Conservation (phyloP, 2,797 vertebrate genomes). For the Rhinoraja longicauda region DNA sequence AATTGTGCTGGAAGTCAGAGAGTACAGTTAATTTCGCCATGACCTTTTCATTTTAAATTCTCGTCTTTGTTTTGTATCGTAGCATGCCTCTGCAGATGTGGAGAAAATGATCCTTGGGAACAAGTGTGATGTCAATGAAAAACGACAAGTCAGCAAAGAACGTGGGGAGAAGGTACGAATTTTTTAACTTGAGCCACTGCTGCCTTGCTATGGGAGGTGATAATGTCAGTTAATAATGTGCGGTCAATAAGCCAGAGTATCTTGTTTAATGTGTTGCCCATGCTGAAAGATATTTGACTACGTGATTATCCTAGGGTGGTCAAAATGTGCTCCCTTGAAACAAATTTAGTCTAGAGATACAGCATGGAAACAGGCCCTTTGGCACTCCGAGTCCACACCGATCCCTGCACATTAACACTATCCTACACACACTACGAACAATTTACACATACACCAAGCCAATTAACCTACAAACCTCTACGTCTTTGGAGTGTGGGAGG, state of each 20-base stretch:
- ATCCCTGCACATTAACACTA: too few species aligned
- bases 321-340: neutral
- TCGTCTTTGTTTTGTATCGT: constrained; percentile 31
- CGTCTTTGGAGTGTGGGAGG: too few species aligned
- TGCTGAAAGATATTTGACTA: neutral
- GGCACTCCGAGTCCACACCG: too few species aligned
- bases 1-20: too few species aligned
- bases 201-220: neutral
- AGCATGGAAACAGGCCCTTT: too few species aligned
- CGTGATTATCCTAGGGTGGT: neutral
- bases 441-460: too few species aligned
- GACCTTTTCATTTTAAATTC: neutral
- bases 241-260: neutral
- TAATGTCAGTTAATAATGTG: too few species aligned
- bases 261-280: neutral
- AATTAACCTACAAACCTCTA: too few species aligned
- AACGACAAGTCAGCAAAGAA: constrained; percentile 90
- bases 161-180: constrained; percentile 81
- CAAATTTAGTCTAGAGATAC: too few species aligned
- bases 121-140: constrained; percentile 95
- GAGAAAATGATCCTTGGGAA: constrained; percentile 99
- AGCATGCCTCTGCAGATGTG: constrained; percentile 93
- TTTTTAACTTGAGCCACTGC: neutral
- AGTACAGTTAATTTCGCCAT: neutral
- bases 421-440: too few species aligned